A percentile compares a stretch with the other conserved stretches of the same genome.
Conservation (phyloP, 2,888 invertebrate genomes). For the Orchestes rusci region DNA sequence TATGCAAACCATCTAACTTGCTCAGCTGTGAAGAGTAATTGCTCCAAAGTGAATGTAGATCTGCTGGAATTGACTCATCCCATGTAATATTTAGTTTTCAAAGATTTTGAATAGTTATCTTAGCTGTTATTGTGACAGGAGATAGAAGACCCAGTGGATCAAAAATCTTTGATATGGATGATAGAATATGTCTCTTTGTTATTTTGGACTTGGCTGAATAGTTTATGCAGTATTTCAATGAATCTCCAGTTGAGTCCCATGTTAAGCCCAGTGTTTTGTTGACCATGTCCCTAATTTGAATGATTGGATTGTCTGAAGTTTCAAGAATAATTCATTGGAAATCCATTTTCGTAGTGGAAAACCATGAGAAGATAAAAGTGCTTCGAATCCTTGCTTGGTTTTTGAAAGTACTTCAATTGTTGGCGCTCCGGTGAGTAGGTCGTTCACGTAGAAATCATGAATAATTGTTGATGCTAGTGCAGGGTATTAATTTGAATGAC, state of each 20-base stretch:
- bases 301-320: too few relatives aligned
- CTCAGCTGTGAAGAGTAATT: constrained; percentile 2
- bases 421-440: too few relatives aligned
- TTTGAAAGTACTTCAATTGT: too few relatives aligned
- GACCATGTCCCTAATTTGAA: too few relatives aligned
- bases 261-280: background rate
- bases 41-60: constrained; percentile 7
- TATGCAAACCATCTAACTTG: constrained; percentile 4
- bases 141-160: constrained; percentile 21
- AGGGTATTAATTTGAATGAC: too few relatives aligned
- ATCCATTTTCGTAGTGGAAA: too few relatives aligned
- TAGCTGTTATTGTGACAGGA: constrained; percentile 14
- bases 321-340: too few relatives aligned
- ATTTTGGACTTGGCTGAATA: background rate
- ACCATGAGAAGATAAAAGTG: too few relatives aligned
- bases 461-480: too few relatives aligned
- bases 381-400: too few relatives aligned
- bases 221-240: background rate
- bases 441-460: too few relatives aligned
- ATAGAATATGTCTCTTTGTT: constrained; percentile 24
- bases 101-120: constrained; percentile 15
- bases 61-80: constrained; percentile 13
- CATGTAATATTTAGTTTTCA: constrained; percentile 14
- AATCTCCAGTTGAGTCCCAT: background rate
- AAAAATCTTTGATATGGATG: constrained; percentile 22